A percentile compares a stretch with the other conserved stretches of the same genome.
phyloP scores from a whole-genome alignment of 2,888 invertebrate species.

The Anthrax anthrax region DNA sequence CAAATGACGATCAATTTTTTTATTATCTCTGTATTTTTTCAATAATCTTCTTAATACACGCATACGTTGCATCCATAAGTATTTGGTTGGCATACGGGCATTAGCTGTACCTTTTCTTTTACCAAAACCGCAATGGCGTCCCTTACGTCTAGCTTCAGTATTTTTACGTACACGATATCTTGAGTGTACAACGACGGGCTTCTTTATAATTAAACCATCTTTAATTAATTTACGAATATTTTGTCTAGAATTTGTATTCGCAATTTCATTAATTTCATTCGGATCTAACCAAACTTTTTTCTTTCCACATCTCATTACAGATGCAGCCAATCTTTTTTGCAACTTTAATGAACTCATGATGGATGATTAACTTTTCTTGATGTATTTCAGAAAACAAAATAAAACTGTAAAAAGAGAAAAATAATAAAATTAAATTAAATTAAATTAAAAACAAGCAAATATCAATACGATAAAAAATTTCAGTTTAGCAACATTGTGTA shows the following conservation, averaged over 20 bases:
- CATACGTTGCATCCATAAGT: slow-evolving; percentile 91
- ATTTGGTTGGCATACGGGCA: slow-evolving; percentile 97
- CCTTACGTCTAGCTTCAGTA: slow-evolving; percentile 93
- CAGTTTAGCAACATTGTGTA: no score
- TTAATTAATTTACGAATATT: slow-evolving; percentile 98
- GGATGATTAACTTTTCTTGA: no score
- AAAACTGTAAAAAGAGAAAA: no score
- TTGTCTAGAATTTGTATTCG: slow-evolving; percentile 97
- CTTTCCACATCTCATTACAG: slow-evolving; percentile 97
- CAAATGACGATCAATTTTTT: slow-evolving; percentile 97
- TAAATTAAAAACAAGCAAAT: no score
- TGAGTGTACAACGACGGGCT: slow-evolving; percentile 98
- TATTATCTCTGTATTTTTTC: slow-evolving; percentile 92
- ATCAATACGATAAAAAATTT: no score
- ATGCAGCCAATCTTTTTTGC: slow-evolving; percentile 98
- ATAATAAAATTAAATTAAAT: no score
- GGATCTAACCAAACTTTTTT: slow-evolving; percentile 99
- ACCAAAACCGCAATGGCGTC: slow-evolving; percentile 97
- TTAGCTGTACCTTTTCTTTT: slow-evolving; percentile 99
- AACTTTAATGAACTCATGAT: slow-evolving; percentile 82
- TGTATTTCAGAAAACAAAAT: no score
- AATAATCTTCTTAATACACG: slow-evolving; percentile 87
- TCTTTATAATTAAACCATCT: slow-evolving; percentile 99
- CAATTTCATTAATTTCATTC: slow-evolving; percentile 99
- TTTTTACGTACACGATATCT: slow-evolving; percentile 96